Evolutionary conservation across 1,140 invertebrate genomes (phyloP), one percentile per base, ranked within the genome.

Genomic region (Danaus melanippus): DNA sequence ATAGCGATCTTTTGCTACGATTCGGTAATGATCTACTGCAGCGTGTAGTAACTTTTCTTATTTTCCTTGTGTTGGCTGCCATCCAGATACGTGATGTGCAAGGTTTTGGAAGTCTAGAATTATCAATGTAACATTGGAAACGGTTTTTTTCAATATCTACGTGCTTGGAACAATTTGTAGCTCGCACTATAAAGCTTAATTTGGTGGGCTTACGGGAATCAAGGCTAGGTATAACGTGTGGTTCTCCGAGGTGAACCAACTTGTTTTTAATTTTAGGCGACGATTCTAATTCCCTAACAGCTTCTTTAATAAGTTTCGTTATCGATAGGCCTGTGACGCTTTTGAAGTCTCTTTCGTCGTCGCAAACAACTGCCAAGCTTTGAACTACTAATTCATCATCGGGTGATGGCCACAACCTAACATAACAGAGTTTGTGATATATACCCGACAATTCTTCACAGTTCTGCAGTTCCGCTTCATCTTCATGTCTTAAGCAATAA

Each of bases 391-490:
- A 45, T 32, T 83, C 77, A 63, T 83, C 79, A 42, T 77, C 71
- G 3, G 61, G 60, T 12, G 72, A 67, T 11, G 79, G 76, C 62
- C 65, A 77, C 53, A 83, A 41, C 32, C 70, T 60, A 21, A 66
- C 77, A 46, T 67, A 55, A 59, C 79, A 83, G 40, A 77, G 46
- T 64, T 59, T 79, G 49, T 76, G 77, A 41, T 58, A 63, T 51
- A 74, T 53, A 17, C 74, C 79, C 15, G 71, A 64, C 45, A 83
- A 58, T 60, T 83, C 79, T 50, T 77, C 77, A 52, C 77, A 83
- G 17, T 66, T 39, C 8, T 50, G 2, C 9, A 79, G 42, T 41
- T 74, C 59, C 8, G 49, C 49, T 41, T 66, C 64, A 48, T 68
- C 58, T 44, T 73, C 55, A 53, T 71, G 60, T 21, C 66, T 56